Conservation (phyloP, 2,888 invertebrate genomes). For the Chymomyza amoena region DNA sequence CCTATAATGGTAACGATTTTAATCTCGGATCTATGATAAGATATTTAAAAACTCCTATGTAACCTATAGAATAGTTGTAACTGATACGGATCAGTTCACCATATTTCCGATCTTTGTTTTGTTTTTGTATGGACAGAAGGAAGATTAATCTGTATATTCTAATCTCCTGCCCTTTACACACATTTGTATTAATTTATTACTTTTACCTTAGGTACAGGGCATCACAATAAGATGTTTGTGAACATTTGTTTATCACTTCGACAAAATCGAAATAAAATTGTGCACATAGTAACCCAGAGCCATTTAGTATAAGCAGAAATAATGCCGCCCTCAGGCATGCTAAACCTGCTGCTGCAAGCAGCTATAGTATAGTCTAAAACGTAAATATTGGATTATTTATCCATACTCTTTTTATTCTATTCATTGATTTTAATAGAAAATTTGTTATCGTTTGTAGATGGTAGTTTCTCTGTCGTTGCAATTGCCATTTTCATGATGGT, state of each 20-base stretch:
- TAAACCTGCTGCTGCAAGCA: too few species aligned
- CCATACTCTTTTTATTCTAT: conserved; percentile 36
- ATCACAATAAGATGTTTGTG: conserved; percentile 23
- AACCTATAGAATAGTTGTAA: too few species aligned
- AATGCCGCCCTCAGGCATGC: background rate
- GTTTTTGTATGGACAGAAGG: too few species aligned
- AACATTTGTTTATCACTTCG: conserved; percentile 47
- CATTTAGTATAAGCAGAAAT: background rate
- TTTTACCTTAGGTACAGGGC: too few species aligned
- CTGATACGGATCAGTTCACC: too few species aligned
- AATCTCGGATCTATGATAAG: too few species aligned
- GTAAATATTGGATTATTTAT: conserved; percentile 65
- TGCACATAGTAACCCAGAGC: background rate
- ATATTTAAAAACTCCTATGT: too few species aligned
- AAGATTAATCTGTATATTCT: too few species aligned
- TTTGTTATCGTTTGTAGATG: conserved; percentile 42
- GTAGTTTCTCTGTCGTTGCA: conserved; percentile 14
- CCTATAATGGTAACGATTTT: too few species aligned
- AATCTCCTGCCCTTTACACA: too few species aligned
- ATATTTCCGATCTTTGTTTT: too few species aligned
- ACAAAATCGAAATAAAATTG: background rate
- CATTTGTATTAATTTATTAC: too few species aligned
- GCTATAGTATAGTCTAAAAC: background rate
- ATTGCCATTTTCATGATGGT: background rate
- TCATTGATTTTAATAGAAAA: conserved; percentile 61